These are phyloP conservation scores for Listronotus bonariensis DNA, from an alignment of 1,140 invertebrate species.

Conservation along the genomic window DNA sequence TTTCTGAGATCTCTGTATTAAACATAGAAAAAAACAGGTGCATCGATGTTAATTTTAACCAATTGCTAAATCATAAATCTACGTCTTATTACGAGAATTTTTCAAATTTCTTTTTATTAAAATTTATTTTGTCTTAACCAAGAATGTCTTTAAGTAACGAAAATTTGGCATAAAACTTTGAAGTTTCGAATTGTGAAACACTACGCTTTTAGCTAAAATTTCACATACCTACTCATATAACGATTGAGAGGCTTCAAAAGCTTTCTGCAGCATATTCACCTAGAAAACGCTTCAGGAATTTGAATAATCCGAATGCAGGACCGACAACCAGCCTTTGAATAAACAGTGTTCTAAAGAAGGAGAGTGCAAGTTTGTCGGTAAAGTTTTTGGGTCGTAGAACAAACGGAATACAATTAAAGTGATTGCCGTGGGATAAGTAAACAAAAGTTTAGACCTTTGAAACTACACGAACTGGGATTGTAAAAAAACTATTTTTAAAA, in stretches of 20 bases:
- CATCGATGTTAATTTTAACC: too few relatives aligned
- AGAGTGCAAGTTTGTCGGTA: conserved; percentile 1
- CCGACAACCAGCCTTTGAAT: conserved; percentile 6
- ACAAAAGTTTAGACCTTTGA: neutral
- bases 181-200: neutral
- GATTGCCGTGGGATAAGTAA: neutral
- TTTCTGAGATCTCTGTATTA: too few relatives aligned
- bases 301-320: conserved; percentile 8
- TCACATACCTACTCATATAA: conserved; percentile 9
- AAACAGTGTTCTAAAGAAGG: conserved; percentile 6
- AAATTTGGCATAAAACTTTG: neutral
- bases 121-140: too few relatives aligned
- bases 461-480: too few relatives aligned
- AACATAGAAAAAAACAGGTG: too few relatives aligned
- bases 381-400: neutral
- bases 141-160: neutral
- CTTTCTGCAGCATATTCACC: conserved; percentile 7
- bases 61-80: too few relatives aligned
- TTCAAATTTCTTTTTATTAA: too few relatives aligned
- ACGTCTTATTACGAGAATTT: too few relatives aligned
- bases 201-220: neutral
- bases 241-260: conserved; percentile 9
- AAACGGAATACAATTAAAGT: conserved; percentile 10
- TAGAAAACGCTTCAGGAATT: conserved; percentile 6
- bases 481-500: too few relatives aligned